These are phyloP conservation scores for Scrobipalpa costella DNA, from an alignment of 2,888 invertebrate genomes.

Conservation along the genomic window DNA sequence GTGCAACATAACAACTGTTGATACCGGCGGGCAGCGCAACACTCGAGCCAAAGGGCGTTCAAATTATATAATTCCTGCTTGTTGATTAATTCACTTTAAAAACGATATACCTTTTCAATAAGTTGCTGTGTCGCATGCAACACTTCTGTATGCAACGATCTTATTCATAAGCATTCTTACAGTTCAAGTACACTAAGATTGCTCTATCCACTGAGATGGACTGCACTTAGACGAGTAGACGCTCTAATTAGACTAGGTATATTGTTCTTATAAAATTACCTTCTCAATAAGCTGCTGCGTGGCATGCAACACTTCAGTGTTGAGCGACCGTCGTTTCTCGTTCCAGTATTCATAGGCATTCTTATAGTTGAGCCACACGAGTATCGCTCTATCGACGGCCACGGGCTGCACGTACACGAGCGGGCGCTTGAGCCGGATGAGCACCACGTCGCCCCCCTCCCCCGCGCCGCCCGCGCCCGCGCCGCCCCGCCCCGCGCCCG, in stretches of 20 bases:
- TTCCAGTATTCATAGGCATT: conserved; percentile 99
- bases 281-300: conserved; percentile 85
- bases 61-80: conserved; percentile 51
- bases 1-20: not conserved
- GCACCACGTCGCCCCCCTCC: conserved; percentile 92
- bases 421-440: conserved; percentile 95
- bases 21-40: not conserved
- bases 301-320: conserved; percentile 91
- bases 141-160: too few relatives aligned
- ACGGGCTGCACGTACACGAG: conserved; percentile 97
- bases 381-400: conserved; percentile 98
- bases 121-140: too few relatives aligned
- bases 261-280: too few relatives aligned
- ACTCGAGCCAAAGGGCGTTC: not conserved
- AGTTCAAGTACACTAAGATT: too few relatives aligned
- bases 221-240: too few relatives aligned
- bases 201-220: too few relatives aligned
- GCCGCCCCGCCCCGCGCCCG: conserved; percentile 76
- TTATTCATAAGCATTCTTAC: too few relatives aligned
- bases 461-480: conserved; percentile 82
- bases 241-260: too few relatives aligned
- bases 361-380: conserved; percentile 99
- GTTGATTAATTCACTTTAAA: too few relatives aligned
- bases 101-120: too few relatives aligned
- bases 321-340: conserved; percentile 95